Evolutionary conservation across 2,888 invertebrate species (phyloP).

Genomic region (Cenopis cana): DNA sequence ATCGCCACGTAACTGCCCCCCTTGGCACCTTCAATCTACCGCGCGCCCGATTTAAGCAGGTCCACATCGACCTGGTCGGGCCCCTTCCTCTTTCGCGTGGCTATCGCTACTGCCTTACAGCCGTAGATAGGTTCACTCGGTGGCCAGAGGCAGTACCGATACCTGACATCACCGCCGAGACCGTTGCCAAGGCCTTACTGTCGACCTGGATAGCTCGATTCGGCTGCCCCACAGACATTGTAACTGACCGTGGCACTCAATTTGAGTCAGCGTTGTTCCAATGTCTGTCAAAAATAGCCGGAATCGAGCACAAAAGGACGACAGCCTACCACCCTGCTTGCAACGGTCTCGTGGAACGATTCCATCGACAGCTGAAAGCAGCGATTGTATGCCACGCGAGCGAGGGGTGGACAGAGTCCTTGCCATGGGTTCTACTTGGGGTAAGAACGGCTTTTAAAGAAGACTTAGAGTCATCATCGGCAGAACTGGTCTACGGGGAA

Average conservation of each 20-base stretch:
- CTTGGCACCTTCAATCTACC: no score
- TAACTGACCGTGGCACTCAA: not conserved
- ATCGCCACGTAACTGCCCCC: no score
- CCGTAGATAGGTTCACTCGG: not conserved
- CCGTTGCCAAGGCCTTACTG: not conserved
- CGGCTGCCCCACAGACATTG: not conserved
- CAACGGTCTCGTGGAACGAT: constrained; percentile 52
- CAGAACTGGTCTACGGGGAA: no score
- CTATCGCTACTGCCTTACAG: not conserved
- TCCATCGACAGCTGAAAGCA: constrained; percentile 63
- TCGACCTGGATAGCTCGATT: not conserved
- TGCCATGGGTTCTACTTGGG: constrained; percentile 11
- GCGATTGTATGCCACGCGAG: constrained; percentile 50
- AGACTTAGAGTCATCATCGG: no score
- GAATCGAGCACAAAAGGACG: constrained; percentile 47
- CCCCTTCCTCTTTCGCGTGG: not conserved
- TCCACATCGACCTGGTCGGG: not conserved
- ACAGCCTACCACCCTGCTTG: constrained; percentile 52
- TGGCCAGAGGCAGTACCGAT: not conserved
- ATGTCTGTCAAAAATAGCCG: not conserved
- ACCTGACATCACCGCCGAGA: not conserved
- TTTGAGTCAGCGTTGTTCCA: not conserved
- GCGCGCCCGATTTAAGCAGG: no score
- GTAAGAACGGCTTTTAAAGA: no score
- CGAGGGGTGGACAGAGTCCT: constrained; percentile 43